Evolutionary conservation across 2,888 invertebrate genomes (phyloP).

Genomic region (Neria commutata): DNA sequence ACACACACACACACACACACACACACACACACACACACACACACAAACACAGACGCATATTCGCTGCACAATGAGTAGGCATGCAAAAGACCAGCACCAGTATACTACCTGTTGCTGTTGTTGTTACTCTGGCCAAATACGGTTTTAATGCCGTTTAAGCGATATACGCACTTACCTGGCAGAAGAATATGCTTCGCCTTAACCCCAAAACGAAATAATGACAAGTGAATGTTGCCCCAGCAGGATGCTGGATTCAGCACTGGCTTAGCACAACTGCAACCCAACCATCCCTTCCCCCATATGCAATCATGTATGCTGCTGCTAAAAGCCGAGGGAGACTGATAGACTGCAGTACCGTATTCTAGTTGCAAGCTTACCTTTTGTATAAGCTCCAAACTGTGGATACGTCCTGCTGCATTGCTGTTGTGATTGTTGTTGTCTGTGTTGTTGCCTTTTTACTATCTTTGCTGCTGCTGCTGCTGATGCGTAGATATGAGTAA

Average conservation of each 20-base stretch:
- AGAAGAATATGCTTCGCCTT: too few species aligned
- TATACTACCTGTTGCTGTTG: background rate
- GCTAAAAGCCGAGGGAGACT: too few species aligned
- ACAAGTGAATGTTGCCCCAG: background rate
- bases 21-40: slow-evolving; percentile 21
- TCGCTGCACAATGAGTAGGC: slow-evolving; percentile 34
- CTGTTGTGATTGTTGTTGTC: background rate
- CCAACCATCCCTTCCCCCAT: background rate
- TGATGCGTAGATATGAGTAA: background rate
- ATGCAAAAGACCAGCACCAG: slow-evolving; percentile 13
- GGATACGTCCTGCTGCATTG: too few species aligned
- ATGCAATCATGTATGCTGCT: background rate
- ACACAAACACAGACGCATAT: slow-evolving; percentile 31
- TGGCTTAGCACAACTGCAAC: background rate
- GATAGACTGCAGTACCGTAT: too few species aligned
- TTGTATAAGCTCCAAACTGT: too few species aligned
- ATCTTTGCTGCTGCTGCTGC: too few species aligned
- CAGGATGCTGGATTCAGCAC: background rate
- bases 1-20: slow-evolving; percentile 11
- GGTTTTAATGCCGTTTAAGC: too few species aligned
- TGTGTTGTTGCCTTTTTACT: background rate
- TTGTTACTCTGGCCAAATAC: too few species aligned
- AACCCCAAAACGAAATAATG: too few species aligned
- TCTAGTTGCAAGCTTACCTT: too few species aligned
- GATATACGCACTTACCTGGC: too few species aligned